Evolutionary conservation across 2,113 vertebrate species (phyloP).

Genomic region (Poecile atricapillus): DNA sequence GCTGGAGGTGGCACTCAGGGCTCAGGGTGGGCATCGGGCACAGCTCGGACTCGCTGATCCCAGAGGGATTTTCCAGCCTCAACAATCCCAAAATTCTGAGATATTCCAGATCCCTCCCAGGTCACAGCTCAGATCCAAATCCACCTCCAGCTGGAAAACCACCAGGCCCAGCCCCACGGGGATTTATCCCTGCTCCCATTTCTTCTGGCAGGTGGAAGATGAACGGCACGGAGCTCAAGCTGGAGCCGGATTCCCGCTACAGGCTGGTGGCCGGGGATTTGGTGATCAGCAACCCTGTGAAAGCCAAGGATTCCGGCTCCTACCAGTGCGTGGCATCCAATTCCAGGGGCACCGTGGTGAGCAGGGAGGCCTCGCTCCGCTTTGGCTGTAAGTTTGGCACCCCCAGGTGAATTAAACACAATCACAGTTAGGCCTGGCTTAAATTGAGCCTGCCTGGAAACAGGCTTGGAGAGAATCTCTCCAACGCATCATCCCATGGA

Average conservation of each 20-base stretch:
- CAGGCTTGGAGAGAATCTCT: background rate
- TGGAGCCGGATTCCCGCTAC: constrained; percentile 82
- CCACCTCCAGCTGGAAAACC: background rate
- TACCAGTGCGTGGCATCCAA: constrained; percentile 96
- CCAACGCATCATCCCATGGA: background rate
- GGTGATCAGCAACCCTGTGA: constrained; percentile 85
- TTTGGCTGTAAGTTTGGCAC: constrained; percentile 90
- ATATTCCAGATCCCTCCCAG: background rate
- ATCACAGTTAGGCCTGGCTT: background rate
- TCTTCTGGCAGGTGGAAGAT: constrained; percentile 84
- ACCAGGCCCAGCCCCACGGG: background rate
- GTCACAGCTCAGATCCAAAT: background rate
- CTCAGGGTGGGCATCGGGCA: background rate
- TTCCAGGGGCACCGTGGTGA: constrained; percentile 88
- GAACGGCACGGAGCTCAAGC: constrained; percentile 87
- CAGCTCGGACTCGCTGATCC: fast-evolving
- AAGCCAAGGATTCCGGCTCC: constrained; percentile 82
- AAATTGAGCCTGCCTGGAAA: background rate
- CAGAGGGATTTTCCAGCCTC: background rate
- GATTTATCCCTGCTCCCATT: background rate
- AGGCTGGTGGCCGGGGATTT: constrained; percentile 88
- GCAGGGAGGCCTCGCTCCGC: constrained; percentile 87
- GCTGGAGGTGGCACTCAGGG: background rate
- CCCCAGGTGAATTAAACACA: background rate
- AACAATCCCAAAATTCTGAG: background rate